Base-by-base conservation (phyloP, 2,113 vertebrate species). In the Astatoreochromis straeleni region DNA sequence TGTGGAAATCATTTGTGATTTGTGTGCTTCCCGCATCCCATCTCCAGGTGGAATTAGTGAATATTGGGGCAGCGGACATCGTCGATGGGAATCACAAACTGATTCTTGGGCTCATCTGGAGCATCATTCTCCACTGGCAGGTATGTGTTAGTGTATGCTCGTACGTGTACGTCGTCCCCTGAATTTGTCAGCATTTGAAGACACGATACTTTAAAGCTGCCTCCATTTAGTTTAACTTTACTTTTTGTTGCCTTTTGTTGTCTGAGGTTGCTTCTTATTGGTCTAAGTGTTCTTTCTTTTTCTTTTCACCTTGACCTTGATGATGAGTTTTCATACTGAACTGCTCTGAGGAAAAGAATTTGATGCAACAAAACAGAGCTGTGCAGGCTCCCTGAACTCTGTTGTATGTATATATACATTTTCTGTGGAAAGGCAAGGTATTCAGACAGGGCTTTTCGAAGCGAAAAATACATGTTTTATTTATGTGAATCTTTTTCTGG, bases 41-140 rank as follows among this genome's bases (percentile, higher is more conserved):
- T 38, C 55, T 45, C 21, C 79, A 99, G 99, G 98, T 99, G 91
- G 99, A 99, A 94, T 94, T 99, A 93, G 98, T 99, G 95, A 99
- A 99, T 93, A 99, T 99, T 26, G 98, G 98, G 55, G 98, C 98
- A 68, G 95, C 97, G 85, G 99, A 99, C 93, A 99, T 99, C 85
- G 99, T 99, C 93, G 99, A 99, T 97, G 99, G 99, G 89, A 99
- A 99, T 96, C 99, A 99, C 95, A 99, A 99, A 91, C 96, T 99
- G 92, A 99, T 97, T 81, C 97, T 99, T 92, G 99, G 98, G 91
- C 97, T 99, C 95, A 98, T 99, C 96, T 99, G 99, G 99, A 99
- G 97, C 96, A 99, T 99, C 96, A 99, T 99, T 96, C 97, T 99
- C 94, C 97, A 99, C 93, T 99, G 99, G 99, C 99, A 99, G 98